These are phyloP conservation scores for Trichoplusia ni DNA, from an alignment of 1,140 invertebrate species.

Conservation along the genomic window DNA sequence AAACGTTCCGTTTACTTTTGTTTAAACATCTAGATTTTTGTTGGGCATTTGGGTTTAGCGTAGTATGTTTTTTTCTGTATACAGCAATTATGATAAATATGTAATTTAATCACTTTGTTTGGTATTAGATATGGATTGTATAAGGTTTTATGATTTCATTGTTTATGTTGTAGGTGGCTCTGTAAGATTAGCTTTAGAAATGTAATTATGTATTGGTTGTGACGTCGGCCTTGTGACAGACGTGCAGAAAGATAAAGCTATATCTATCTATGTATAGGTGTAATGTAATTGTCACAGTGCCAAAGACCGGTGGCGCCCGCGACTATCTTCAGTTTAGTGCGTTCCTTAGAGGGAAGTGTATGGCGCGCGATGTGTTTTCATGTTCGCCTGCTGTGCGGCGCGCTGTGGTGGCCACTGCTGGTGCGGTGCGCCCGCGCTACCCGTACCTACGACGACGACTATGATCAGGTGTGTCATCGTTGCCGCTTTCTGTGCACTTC, in stretches of 20 bases:
- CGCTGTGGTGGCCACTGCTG: slow-evolving; percentile 77
- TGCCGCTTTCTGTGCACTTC: slow-evolving; percentile 59
- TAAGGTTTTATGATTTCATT: neutral
- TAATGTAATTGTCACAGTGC: slow-evolving; percentile 71
- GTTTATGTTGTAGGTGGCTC: neutral
- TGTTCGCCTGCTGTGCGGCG: slow-evolving; percentile 74
- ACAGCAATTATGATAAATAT: too few relatives aligned
- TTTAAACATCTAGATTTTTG: too few relatives aligned
- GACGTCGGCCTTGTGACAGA: slow-evolving; percentile 50
- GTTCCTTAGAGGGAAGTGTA: slow-evolving; percentile 76
- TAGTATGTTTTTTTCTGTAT: too few relatives aligned
- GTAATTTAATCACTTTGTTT: too few relatives aligned
- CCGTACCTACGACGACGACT: slow-evolving; percentile 71
- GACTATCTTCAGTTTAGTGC: slow-evolving; percentile 73
- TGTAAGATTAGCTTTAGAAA: slow-evolving; percentile 14
- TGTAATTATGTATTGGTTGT: slow-evolving; percentile 12
- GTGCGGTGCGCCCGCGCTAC: slow-evolving; percentile 66
- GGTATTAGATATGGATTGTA: too few relatives aligned
- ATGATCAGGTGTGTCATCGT: slow-evolving; percentile 75
- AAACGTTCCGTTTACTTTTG: too few relatives aligned
- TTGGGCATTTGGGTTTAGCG: too few relatives aligned
- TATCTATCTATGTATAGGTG: slow-evolving; percentile 42
- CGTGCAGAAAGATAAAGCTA: slow-evolving; percentile 65
- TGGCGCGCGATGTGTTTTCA: slow-evolving; percentile 78
- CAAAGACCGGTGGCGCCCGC: slow-evolving; percentile 68